Evolutionary conservation across 1,140 invertebrate species (phyloP).

Genomic region (Drosophila subobscura): DNA sequence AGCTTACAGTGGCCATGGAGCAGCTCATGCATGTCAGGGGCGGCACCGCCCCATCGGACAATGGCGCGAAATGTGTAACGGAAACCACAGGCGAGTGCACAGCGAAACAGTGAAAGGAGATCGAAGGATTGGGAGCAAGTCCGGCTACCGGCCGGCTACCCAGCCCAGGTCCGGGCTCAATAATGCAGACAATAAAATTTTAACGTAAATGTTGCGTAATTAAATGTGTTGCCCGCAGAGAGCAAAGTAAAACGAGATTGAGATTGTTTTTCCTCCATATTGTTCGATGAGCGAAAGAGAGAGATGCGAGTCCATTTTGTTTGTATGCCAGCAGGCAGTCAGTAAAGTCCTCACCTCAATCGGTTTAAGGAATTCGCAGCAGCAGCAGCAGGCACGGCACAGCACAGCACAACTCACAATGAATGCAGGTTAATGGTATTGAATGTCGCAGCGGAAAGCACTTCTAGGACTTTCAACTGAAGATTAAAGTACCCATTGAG

Average conservation of each 20-base stretch:
- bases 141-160: constrained; percentile 38
- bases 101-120: constrained; percentile 8
- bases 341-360: constrained; percentile 18
- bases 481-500: constrained; percentile 11
- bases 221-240: constrained; percentile 54
- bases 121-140: constrained; percentile 46
- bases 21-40: constrained; percentile 39
- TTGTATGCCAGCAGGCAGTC: neutral
- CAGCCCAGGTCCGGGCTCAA: constrained; percentile 33
- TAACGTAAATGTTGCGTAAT: constrained; percentile 73
- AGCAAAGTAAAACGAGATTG: constrained; percentile 57
- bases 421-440: constrained; percentile 38
- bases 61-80: constrained; percentile 71
- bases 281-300: constrained; percentile 24
- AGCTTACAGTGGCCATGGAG: constrained; percentile 8
- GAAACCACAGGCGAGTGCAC: constrained; percentile 73
- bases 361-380: constrained; percentile 21
- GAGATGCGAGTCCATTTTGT: neutral
- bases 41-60: constrained; percentile 47
- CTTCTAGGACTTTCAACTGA: neutral
- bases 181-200: constrained; percentile 76
- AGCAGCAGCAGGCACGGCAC: too few relatives aligned
- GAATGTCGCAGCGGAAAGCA: neutral
- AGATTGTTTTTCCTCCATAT: constrained; percentile 42
- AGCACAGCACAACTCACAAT: constrained; percentile 16